Evolutionary conservation across 2,888 invertebrate genomes (phyloP), one percentile per base, ranked within the genome.

Genomic region (Zeuzera pyrina): DNA sequence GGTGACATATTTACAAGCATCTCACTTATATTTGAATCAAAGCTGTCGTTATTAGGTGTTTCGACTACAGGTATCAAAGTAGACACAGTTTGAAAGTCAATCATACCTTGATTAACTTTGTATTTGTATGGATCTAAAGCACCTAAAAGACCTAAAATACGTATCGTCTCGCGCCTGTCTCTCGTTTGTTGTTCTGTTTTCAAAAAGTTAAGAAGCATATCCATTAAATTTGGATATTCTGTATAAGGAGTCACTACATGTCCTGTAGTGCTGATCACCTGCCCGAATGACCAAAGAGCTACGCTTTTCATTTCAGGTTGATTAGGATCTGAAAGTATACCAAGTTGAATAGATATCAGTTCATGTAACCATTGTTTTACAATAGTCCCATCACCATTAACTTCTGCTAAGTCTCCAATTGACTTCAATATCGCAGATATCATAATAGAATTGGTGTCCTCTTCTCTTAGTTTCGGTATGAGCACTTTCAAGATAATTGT

Each of bases 111-210:
- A 68, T 94, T 95, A 76, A 98, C 93, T 81, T 97, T 98, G 64
- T 98, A 95, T 57, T 95, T 95, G 76, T 98, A 99, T 0, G 99
- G 99, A 86, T 99, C 99, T 49, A 99, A 85, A 1, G 98, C 98
- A 3, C 99, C 99, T 1, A 99, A 83, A 6, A 98, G 78, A 1
- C 99, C 99, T 15, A 99, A 78, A 4, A 98, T 96, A 21, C 97
- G 87, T 37, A 99, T 95, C 0, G 96, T 97, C 83, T 98, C 94
- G 15, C 94, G 84, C 14, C 94, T 85, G 34, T 97, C 95, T 31
- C 90, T 87, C 0, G 90, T 87, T 34, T 95, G 92, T 59, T 97
- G 97, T 62, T 99, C 99, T 1, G 95, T 96, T 81, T 97, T 98
- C 24, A 99, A 83, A 60, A 98, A 95, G 58, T 91, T 94, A 13